Evolutionary conservation across 92 coral and sea anemone genomes (phyloP), one percentile per base, ranked within the genome.

Genomic region (Epizoanthus ramosus): DNA sequence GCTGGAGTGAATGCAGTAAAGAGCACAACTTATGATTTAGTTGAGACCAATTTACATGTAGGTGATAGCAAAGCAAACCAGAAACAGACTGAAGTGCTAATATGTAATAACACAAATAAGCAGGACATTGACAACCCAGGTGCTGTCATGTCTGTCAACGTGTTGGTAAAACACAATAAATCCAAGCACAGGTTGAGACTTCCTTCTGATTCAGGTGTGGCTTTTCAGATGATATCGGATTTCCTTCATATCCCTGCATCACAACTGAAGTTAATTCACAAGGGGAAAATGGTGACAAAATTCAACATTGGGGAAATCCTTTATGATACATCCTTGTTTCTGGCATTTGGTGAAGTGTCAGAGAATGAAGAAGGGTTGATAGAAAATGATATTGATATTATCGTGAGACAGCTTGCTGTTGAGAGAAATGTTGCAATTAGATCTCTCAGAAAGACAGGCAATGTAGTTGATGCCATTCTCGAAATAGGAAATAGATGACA

Each of bases 331-430:
- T 88, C 98, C 33, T 57, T 94, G 39, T 96, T 96, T 82, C 80
- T 93, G 25, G 99, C 97, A 58, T 79, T 96, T 84, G 99, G 99
- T 68, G 99, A 96, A 84, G 87, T 90, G 57, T 67, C 94, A 53
- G 99, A 94, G 63, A 85, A 82, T 83, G 99, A 96, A 83, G 96
- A 93, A 12, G 99, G 96, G 18, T 83, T 96, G 79, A 92, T 83
- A 66, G 63, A 89, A 25, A 76, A 79, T n/a, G 97, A 90, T 71
- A 90, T 96, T 64, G 96, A 96, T 43, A 74, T 90, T 1, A 90
- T 96, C 75, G 87, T 94, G 71, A 85, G 89, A 35, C 99, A 96
- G 63, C 91, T 94, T 24, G 81, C 80, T 85, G 94, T 94, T 13
- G 98, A 96, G 16, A 92, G 99, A 71, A 96, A 94, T 87, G 61